Conservation (phyloP, 2,797 vertebrate species). For the Danio aesculapii region DNA sequence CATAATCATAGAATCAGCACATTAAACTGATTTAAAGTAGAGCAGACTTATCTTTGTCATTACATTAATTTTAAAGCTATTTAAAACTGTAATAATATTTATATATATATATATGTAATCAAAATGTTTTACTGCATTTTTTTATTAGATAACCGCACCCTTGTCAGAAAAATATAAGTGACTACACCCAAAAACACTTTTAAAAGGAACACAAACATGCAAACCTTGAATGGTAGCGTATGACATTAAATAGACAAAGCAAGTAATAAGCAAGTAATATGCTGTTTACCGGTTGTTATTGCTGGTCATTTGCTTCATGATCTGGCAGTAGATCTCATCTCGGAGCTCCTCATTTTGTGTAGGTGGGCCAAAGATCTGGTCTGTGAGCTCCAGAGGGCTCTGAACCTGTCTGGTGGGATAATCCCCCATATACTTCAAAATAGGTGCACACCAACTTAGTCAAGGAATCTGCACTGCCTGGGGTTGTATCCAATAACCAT, state of each 20-base stretch:
- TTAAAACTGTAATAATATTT: background rate
- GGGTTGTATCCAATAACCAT: background rate
- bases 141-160: background rate
- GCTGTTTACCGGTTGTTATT: conserved; percentile 87
- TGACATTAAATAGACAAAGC: background rate
- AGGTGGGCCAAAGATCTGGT: conserved; percentile 90
- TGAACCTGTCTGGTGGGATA: conserved; percentile 90
- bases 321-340: conserved; percentile 97
- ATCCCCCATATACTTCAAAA: conserved; percentile 97
- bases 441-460: conserved; percentile 79
- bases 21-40: background rate
- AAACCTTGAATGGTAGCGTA: background rate
- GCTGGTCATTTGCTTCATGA: conserved; percentile 94
- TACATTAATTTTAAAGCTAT: background rate
- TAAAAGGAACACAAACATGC: background rate
- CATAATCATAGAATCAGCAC: too few relatives aligned
- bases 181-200: background rate
- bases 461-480: conserved; percentile 74
- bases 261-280: background rate
- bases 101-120: background rate
- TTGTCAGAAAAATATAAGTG: background rate
- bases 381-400: conserved; percentile 85
- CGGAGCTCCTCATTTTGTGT: conserved; percentile 82
- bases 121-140: background rate
- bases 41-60: background rate